Conservation (phyloP, 2,888 invertebrate genomes). For the Volucella bombylans region DNA sequence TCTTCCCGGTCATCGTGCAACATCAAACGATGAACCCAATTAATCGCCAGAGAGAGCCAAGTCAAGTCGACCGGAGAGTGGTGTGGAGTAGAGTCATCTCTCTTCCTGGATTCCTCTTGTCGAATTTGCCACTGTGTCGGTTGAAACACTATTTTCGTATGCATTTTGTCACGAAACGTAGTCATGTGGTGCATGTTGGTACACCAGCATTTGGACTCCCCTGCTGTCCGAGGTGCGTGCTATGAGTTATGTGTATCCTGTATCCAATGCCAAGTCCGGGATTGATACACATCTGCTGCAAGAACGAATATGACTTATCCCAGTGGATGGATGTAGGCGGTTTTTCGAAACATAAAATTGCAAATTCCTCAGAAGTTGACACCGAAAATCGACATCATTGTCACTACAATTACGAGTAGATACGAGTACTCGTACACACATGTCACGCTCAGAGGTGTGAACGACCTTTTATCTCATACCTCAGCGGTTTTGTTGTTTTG, state of each 20-base stretch:
- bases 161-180: constrained; percentile 70
- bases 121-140: constrained; percentile 9
- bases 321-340: constrained; percentile 37
- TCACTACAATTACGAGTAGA: constrained; percentile 62
- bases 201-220: constrained; percentile 23
- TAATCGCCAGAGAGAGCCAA: constrained; percentile 59
- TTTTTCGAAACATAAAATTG: constrained; percentile 52
- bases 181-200: constrained; percentile 69
- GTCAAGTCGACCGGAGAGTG: not conserved
- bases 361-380: constrained; percentile 59
- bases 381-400: constrained; percentile 59
- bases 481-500: not conserved
- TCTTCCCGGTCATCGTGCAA: constrained; percentile 70
- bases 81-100: not conserved
- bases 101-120: constrained; percentile 63
- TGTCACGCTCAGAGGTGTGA: constrained; percentile 63
- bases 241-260: constrained; percentile 57
- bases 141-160: constrained; percentile 42
- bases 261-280: constrained; percentile 45
- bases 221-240: not conserved
- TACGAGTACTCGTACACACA: not conserved
- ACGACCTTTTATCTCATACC: constrained; percentile 70
- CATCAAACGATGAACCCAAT: constrained; percentile 73
- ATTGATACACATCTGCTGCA: constrained; percentile 62
- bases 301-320: constrained; percentile 63